These are phyloP conservation scores for Drosophila punjabiensis DNA, from an alignment of 1,140 invertebrate genomes.

Conservation along the genomic window DNA sequence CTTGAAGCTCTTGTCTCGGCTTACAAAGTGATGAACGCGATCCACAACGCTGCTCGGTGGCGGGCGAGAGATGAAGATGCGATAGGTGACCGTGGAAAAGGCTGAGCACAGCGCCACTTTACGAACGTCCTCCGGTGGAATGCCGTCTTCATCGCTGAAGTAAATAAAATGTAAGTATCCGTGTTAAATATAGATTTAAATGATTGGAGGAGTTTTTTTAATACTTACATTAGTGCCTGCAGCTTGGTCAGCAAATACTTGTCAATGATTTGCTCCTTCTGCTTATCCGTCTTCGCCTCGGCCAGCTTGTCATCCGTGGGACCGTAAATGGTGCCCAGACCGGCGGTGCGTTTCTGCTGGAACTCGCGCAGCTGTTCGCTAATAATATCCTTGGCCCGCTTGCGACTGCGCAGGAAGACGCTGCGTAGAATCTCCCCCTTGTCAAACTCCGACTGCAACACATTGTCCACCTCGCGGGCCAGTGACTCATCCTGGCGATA, in stretches of 20 bases:
- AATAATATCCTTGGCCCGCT: slow-evolving; percentile 93
- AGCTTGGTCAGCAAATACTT: slow-evolving; percentile 90
- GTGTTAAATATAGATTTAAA: not conserved
- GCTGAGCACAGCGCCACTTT: slow-evolving; percentile 91
- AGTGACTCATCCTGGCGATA: slow-evolving; percentile 93
- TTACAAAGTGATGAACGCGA: slow-evolving; percentile 90
- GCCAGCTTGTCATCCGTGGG: slow-evolving; percentile 93
- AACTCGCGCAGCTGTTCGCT: slow-evolving; percentile 95
- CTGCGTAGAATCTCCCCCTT: slow-evolving; percentile 95
- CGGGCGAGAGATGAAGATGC: slow-evolving; percentile 81
- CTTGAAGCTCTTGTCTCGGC: slow-evolving; percentile 93
- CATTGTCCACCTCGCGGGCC: slow-evolving; percentile 95
- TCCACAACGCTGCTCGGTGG: slow-evolving; percentile 81
- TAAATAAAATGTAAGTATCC: not conserved
- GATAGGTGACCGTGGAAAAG: slow-evolving; percentile 90
- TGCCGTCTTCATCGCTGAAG: slow-evolving; percentile 89
- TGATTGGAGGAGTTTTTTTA: fast-evolving
- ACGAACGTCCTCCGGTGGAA: slow-evolving; percentile 87
- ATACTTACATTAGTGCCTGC: slow-evolving; percentile 89
- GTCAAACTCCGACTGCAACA: slow-evolving; percentile 92
- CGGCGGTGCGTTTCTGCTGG: slow-evolving; percentile 94
- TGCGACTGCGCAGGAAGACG: slow-evolving; percentile 95
- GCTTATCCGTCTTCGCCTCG: slow-evolving; percentile 93
- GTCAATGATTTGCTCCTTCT: slow-evolving; percentile 92
- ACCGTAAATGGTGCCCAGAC: slow-evolving; percentile 95